Conservation (phyloP, 1,140 invertebrate species). For the Drosophila ohnishii region DNA sequence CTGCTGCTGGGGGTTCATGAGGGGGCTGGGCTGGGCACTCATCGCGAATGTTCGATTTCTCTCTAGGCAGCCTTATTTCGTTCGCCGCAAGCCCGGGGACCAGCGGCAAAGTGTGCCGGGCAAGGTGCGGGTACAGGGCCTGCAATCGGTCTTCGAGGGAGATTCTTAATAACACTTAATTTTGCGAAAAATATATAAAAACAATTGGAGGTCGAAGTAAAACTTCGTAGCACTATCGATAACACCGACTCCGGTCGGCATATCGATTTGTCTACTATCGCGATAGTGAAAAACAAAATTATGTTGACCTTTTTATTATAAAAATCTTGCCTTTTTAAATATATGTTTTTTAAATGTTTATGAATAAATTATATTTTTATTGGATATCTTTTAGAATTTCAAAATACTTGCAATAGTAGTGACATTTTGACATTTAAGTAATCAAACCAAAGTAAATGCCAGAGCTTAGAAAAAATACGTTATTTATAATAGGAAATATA, state of each 20-base stretch:
- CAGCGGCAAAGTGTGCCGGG: background rate
- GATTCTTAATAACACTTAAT: background rate
- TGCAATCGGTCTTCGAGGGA: background rate
- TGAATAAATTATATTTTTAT: background rate
- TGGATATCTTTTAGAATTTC: no score
- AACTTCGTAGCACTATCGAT: background rate
- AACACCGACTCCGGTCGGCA: background rate
- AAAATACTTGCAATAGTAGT: background rate
- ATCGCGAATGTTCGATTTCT: conserved; percentile 31
- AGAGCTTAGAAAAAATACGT: no score
- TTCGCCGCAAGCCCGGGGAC: background rate
- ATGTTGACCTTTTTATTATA: background rate
- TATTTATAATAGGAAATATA: background rate
- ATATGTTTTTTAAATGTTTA: no score
- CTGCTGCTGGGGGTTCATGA: conserved; percentile 71
- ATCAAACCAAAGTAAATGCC: no score
- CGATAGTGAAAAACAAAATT: background rate
- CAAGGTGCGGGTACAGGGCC: background rate
- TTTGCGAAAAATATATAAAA: background rate
- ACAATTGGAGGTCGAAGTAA: conserved; percentile 2
- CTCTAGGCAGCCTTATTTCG: background rate
- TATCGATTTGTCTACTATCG: background rate
- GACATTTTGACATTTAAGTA: no score
- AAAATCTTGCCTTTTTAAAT: rapidly evolving
- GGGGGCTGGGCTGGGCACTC: conserved; percentile 78